These are phyloP conservation scores for Brachypodius melanocephalos DNA, from an alignment of 2,113 vertebrate genomes.

Conservation along the genomic window DNA sequence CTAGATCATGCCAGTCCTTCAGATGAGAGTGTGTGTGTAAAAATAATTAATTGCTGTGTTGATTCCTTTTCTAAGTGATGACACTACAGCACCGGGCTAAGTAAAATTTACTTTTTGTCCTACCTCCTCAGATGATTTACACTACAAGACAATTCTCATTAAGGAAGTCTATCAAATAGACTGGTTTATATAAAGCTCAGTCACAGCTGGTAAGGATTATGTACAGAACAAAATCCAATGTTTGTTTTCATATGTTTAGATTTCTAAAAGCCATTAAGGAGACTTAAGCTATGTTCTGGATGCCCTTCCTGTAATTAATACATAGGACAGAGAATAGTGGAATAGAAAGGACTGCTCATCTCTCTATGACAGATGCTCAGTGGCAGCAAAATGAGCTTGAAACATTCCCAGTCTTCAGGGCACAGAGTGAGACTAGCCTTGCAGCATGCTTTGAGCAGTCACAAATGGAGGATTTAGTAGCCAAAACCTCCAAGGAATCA, in stretches of 20 bases:
- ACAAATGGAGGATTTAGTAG: neutral
- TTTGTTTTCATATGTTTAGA: conserved; percentile 49
- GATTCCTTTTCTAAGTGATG: conserved; percentile 20
- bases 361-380: neutral
- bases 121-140: conserved; percentile 6
- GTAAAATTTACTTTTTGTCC: neutral
- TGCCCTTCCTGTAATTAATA: conserved; percentile 25
- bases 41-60: conserved; percentile 6
- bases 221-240: neutral
- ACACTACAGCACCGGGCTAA: neutral
- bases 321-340: neutral
- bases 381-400: neutral
- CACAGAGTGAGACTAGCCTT: neutral
- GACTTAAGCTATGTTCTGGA: neutral
- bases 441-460: neutral
- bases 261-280: conserved; percentile 25
- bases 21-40: neutral
- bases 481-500: neutral
- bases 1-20: neutral
- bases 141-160: neutral
- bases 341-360: neutral
- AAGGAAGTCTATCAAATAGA: conserved; percentile 18
- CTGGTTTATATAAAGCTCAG: neutral
- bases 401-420: neutral
- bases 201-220: conserved; percentile 46